Evolutionary conservation across 1,140 invertebrate species (phyloP).

Genomic region (Drosophila athabasca): DNA sequence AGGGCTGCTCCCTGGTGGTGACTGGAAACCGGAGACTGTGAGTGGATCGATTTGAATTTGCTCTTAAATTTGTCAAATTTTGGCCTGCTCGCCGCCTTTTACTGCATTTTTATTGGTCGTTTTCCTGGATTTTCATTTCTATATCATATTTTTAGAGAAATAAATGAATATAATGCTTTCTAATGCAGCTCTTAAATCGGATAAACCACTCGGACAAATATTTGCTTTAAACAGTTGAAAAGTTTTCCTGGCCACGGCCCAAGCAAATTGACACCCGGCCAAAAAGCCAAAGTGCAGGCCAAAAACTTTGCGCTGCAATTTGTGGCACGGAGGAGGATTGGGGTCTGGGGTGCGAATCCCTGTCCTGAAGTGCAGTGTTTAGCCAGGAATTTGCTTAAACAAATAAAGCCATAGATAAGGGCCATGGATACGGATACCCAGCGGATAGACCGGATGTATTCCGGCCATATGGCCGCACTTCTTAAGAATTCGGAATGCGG

Average conservation of each 20-base stretch:
- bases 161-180: neutral
- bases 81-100: neutral
- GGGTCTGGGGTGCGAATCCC: neutral
- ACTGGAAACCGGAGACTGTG: no score
- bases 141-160: no score
- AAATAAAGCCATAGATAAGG: slow-evolving; percentile 55
- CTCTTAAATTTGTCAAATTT: no score
- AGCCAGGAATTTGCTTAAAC: slow-evolving; percentile 74
- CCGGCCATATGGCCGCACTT: slow-evolving; percentile 39
- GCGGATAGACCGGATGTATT: neutral
- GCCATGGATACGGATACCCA: slow-evolving; percentile 30
- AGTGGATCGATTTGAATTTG: neutral
- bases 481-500: slow-evolving; percentile 38
- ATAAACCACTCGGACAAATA: no score
- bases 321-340: slow-evolving; percentile 19
- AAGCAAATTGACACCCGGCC: slow-evolving; percentile 72
- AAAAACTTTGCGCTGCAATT: slow-evolving; percentile 75
- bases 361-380: slow-evolving; percentile 62
- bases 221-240: slow-evolving; percentile 62
- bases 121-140: no score
- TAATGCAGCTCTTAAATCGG: neutral
- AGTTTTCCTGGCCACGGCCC: slow-evolving; percentile 61
- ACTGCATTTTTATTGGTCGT: no score
- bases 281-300: slow-evolving; percentile 73
- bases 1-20: no score